Evolutionary conservation across 2,113 vertebrate genomes (phyloP), one percentile per base, ranked within the genome.

Genomic region (Carassius gibelio): DNA sequence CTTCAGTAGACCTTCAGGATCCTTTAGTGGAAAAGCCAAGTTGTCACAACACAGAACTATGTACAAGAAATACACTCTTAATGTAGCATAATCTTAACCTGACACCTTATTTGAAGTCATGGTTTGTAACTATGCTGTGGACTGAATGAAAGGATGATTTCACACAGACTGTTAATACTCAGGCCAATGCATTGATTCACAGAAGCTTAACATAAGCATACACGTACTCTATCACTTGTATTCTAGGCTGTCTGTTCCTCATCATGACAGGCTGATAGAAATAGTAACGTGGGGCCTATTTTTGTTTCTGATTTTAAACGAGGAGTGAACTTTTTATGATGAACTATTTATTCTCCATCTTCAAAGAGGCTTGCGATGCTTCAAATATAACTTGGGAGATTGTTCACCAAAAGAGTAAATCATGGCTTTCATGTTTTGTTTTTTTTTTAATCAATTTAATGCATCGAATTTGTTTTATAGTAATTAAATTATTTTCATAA

Each of bases 31-130:
- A 80, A 87, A 87, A 61, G 83, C 83, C 74, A 84, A 85, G 75
- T 86, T 86, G 80, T 75, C 87, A 84, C 61, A 10, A 84, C 84
- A 89, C 84, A 66, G 26, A 85, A 72, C 52, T 89, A 77, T 85
- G 75, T 89, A 89, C 86, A 87, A 74, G 88, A 74, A 72, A 66
- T 75, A 79, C 85, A 34, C 57, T 21, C 71, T 17, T 23, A 68
- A 71, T 82, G 62, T 50, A 81, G 42, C 79, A 69, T 68, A 48
- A 19, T 81, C 15, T 19, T 66, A 68, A 81, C 61, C 77, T 48
- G 38, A 42, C 26, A 52, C 79, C 17, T 68, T 48, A 68, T 48
- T 79, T 42, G 3, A 36, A 79, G 23, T 75, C 3, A 42, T 61
- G 30, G 19, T 59, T 5, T 77, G 48, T 38, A 52, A 52, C 38